These are phyloP conservation scores for Anabacerthia variegaticeps DNA, from an alignment of 2,797 vertebrate genomes.

Conservation along the genomic window DNA sequence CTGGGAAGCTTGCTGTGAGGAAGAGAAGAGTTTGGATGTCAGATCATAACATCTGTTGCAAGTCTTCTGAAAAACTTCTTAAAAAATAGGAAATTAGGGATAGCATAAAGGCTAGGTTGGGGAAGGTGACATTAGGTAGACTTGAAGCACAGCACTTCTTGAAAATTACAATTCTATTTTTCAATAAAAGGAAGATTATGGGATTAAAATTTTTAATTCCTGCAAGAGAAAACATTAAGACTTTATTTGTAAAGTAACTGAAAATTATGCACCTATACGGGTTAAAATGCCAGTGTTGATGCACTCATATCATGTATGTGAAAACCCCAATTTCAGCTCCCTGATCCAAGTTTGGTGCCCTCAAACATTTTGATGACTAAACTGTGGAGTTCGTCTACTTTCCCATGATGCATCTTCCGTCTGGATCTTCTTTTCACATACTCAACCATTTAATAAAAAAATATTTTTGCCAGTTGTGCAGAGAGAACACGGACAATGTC, in stretches of 20 bases:
- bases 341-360: neutral
- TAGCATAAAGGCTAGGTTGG: neutral
- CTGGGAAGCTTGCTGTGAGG: neutral
- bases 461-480: accelerated
- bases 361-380: neutral
- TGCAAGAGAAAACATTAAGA: neutral
- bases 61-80: neutral
- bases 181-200: neutral
- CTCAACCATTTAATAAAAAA: neutral
- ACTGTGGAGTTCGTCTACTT: neutral
- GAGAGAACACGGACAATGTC: neutral
- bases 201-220: neutral
- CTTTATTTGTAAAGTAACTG: neutral
- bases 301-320: neutral
- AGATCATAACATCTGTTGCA: neutral
- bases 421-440: neutral
- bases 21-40: neutral
- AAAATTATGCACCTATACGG: neutral
- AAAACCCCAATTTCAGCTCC: neutral
- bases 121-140: neutral
- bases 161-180: neutral
- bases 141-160: neutral
- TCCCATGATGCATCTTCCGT: neutral
- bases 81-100: neutral
- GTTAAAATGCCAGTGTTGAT: neutral